Evolutionary conservation across 1,140 invertebrate species (phyloP).

Genomic region (Notospermus geniculatus): DNA sequence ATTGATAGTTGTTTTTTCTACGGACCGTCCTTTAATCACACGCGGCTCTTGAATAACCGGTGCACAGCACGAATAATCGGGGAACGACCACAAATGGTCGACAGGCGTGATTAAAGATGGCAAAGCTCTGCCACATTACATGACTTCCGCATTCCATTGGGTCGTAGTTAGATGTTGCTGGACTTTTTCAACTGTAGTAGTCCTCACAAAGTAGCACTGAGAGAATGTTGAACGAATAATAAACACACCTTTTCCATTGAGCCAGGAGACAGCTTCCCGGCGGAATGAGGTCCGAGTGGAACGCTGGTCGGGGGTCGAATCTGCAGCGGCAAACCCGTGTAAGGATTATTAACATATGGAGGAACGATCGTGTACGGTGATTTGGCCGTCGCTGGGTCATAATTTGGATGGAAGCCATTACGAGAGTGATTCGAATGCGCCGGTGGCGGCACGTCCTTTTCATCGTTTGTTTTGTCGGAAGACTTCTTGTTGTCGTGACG

Average conservation of each 20-base stretch:
- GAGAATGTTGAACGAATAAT: too few species aligned
- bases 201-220: too few species aligned
- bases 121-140: too few species aligned
- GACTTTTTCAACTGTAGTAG: too few species aligned
- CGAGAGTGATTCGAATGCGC: slow-evolving; percentile 12
- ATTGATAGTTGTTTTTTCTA: too few species aligned
- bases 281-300: slow-evolving; percentile 12
- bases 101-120: too few species aligned
- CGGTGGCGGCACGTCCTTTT: background rate
- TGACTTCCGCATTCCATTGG: too few species aligned
- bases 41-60: too few species aligned
- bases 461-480: background rate
- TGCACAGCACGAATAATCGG: too few species aligned
- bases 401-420: slow-evolving; percentile 24
- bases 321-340: slow-evolving; percentile 33
- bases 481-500: background rate
- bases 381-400: slow-evolving; percentile 17
- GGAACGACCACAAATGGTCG: too few species aligned
- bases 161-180: too few species aligned
- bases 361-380: slow-evolving; percentile 37
- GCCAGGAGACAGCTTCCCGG: background rate
- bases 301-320: slow-evolving; percentile 26
- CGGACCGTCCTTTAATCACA: too few species aligned
- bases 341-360: slow-evolving; percentile 42
- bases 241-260: background rate